Evolutionary conservation across 1,140 invertebrate genomes (phyloP).

Genomic region (Heliconius melpomene): DNA sequence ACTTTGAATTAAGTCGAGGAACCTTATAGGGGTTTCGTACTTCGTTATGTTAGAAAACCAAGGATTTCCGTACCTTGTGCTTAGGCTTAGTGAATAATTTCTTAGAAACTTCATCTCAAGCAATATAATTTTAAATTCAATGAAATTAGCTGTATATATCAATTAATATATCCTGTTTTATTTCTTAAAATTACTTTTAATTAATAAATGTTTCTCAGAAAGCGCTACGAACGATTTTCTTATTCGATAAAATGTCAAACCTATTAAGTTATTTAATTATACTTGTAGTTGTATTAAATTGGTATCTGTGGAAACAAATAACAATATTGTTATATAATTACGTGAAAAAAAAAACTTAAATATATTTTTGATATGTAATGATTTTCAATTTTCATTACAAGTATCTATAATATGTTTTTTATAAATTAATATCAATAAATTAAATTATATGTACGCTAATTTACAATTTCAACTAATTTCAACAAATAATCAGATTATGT

Average conservation of each 20-base stretch:
- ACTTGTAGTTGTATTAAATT: not conserved
- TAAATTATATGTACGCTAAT: too few species aligned
- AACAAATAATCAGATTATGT: too few species aligned
- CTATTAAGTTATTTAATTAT: constrained; percentile 24
- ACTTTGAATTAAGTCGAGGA: not conserved
- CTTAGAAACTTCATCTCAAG: not conserved
- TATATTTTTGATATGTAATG: too few species aligned
- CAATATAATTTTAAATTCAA: not conserved
- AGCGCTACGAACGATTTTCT: constrained; percentile 12
- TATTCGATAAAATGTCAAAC: constrained; percentile 23
- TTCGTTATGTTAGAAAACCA: not conserved
- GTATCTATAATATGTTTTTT: too few species aligned
- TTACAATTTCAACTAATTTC: too few species aligned
- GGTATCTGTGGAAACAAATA: not conserved
- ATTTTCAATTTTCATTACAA: too few species aligned
- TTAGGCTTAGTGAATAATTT: not conserved
- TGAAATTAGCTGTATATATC: constrained; percentile 17
- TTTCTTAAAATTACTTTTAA: constrained; percentile 20
- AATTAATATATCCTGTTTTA: constrained; percentile 19
- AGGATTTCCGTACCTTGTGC: not conserved
- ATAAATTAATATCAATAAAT: too few species aligned
- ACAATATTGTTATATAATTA: not conserved
- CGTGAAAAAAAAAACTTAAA: too few species aligned
- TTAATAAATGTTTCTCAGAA: constrained; percentile 25
- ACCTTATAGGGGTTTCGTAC: not conserved